A percentile compares a stretch with the other conserved stretches of the same genome.
These are phyloP conservation scores for Limnodromus scolopaceus DNA, from an alignment of 2,797 vertebrate genomes.

Conservation along the genomic window DNA sequence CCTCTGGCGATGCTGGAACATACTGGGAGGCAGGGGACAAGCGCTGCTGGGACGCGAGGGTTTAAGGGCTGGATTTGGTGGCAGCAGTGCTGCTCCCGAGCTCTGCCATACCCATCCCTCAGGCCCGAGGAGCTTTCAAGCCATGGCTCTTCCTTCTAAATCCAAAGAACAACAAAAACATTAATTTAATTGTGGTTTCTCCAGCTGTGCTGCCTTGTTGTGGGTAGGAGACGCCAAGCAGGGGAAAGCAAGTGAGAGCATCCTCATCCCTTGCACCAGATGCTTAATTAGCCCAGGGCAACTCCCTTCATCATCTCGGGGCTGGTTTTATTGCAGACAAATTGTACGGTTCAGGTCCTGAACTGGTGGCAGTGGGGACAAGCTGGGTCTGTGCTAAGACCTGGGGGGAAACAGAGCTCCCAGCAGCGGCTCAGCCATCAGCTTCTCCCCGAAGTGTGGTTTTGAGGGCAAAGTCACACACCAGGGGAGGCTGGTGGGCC, in stretches of 20 bases:
- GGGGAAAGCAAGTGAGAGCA: neutral
- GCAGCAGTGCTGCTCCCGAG: neutral
- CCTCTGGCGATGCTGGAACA: neutral
- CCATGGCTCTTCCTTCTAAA: neutral
- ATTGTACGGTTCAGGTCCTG: too few species aligned
- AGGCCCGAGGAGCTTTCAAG: neutral
- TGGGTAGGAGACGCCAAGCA: rapidly evolving
- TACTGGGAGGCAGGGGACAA: neutral
- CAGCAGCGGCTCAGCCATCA: rapidly evolving
- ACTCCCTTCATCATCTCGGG: neutral
- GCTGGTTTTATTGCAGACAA: neutral
- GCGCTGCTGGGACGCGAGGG: neutral
- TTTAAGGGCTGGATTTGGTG: neutral
- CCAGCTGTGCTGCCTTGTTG: neutral
- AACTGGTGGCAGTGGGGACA: rapidly evolving
- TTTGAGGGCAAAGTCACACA: neutral
- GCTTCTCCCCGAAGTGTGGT: rapidly evolving
- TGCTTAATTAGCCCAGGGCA: rapidly evolving
- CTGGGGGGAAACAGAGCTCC: rapidly evolving
- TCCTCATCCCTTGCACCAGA: too few species aligned
- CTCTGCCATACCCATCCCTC: neutral
- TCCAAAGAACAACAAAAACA: too few species aligned
- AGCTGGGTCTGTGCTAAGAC: neutral
- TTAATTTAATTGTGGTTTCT: neutral
- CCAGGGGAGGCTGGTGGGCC: neutral